Conservation (phyloP, 1,140 invertebrate species). For the Trypoxylus dichotomus region DNA sequence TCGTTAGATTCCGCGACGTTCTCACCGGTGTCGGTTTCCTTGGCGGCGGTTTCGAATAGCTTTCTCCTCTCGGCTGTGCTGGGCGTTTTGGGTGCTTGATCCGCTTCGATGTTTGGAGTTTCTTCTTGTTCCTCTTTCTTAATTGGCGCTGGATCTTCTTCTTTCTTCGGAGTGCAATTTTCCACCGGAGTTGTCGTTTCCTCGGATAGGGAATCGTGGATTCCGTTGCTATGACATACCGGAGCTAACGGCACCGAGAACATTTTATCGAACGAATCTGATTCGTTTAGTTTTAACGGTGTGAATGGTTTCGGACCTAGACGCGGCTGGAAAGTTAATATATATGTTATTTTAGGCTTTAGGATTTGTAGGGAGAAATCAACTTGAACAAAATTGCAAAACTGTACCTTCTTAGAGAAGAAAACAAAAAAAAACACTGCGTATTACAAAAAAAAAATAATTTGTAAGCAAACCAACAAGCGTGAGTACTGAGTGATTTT, state of each 20-base stretch:
- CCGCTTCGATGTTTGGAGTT: conserved; percentile 41
- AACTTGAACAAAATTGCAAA: neutral
- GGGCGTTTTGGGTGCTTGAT: conserved; percentile 62
- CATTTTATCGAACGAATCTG: conserved; percentile 78
- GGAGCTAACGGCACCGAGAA: conserved; percentile 76
- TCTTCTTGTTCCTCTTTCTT: conserved; percentile 33
- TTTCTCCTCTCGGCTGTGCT: conserved; percentile 75
- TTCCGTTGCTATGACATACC: conserved; percentile 50
- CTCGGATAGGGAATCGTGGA: conserved; percentile 30
- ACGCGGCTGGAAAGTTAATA: conserved; percentile 63
- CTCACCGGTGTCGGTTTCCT: conserved; percentile 51
- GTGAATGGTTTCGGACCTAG: conserved; percentile 82
- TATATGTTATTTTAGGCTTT: neutral
- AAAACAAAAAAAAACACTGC: too few species aligned
- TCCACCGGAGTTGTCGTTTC: neutral
- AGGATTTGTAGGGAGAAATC: neutral
- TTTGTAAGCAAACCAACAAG: neutral
- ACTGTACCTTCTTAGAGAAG: neutral
- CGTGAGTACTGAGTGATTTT: neutral
- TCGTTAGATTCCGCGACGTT: conserved; percentile 54
- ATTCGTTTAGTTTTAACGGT: conserved; percentile 68
- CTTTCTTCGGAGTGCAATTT: neutral
- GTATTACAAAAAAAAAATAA: neutral
- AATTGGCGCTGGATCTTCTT: neutral
- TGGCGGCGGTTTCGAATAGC: conserved; percentile 61